A percentile compares a stretch with the other conserved stretches of the same genome.
These are phyloP conservation scores for Lithobates pipiens DNA, from an alignment of 2,797 vertebrate species.

Conservation along the genomic window DNA sequence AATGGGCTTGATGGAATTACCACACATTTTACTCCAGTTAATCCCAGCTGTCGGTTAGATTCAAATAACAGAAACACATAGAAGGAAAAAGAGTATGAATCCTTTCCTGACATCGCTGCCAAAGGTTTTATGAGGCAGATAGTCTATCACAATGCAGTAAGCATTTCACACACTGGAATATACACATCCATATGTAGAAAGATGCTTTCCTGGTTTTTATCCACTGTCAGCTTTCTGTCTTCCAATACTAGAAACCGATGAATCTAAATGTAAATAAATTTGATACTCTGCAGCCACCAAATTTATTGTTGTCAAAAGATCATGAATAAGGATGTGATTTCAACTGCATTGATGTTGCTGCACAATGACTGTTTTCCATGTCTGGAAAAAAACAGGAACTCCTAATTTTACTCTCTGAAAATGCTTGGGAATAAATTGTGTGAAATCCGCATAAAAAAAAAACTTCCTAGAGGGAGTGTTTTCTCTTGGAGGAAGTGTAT, in stretches of 20 bases:
- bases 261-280: not conserved
- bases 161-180: not conserved
- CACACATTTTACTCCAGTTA: not conserved
- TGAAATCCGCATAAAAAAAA: too few relatives aligned
- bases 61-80: not conserved
- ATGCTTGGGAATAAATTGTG: too few relatives aligned
- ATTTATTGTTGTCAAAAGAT: too few relatives aligned
- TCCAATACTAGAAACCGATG: not conserved
- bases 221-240: not conserved
- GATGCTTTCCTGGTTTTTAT: not conserved
- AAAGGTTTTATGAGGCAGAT: not conserved
- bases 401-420: too few relatives aligned
- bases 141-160: not conserved
- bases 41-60: not conserved
- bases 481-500: too few relatives aligned
- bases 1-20: slow-evolving; percentile 11
- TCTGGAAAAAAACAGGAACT: too few relatives aligned
- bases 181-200: not conserved
- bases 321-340: too few relatives aligned
- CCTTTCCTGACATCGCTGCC: slow-evolving; percentile 1
- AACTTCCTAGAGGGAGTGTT: too few relatives aligned
- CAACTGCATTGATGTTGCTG: too few relatives aligned
- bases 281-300: too few relatives aligned
- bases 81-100: not conserved
- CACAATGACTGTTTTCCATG: too few relatives aligned